A percentile compares a stretch with the other conserved stretches of the same genome.
phyloP scores from a whole-genome alignment of 2,113 vertebrate genomes.

The Sturnira hondurensis region DNA sequence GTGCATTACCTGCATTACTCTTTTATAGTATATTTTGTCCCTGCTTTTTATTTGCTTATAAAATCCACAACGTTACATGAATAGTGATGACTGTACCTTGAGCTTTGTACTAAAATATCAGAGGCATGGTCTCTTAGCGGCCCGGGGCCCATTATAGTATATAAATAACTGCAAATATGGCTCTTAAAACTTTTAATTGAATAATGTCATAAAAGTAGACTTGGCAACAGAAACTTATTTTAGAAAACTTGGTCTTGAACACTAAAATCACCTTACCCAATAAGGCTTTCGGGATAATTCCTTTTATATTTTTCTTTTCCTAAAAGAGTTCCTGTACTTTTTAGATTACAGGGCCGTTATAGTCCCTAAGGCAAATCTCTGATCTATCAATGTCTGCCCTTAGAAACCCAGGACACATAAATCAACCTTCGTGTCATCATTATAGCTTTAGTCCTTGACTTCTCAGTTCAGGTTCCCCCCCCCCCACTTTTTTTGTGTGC shows the following conservation, averaged over 20 bases:
- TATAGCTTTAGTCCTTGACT: conserved; percentile 4
- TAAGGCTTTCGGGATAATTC: not conserved
- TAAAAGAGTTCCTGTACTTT: not conserved
- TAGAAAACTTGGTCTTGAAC: conserved; percentile 37
- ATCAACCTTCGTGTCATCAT: conserved; percentile 30
- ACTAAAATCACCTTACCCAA: conserved; percentile 35
- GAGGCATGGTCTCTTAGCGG: not conserved
- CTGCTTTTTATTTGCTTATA: conserved; percentile 44
- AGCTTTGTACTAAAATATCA: conserved; percentile 47
- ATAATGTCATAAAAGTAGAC: conserved; percentile 36
- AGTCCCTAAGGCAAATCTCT: not conserved
- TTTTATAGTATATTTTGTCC: conserved; percentile 30
- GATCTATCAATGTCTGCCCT: conserved; percentile 15
- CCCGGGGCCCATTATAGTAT: conserved; percentile 24
- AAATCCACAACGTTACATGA: conserved; percentile 45
- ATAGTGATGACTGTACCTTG: conserved; percentile 33
- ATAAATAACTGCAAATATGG: conserved; percentile 43
- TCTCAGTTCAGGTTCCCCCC: conserved; percentile 15
- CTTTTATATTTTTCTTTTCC: not conserved
- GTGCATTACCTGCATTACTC: not conserved
- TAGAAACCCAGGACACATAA: conserved; percentile 18
- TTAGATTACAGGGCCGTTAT: not conserved
- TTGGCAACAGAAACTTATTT: conserved; percentile 20
- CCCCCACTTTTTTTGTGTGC: not conserved
- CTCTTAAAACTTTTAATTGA: conserved; percentile 68